Evolutionary conservation across 1,140 invertebrate species (phyloP).

Genomic region (Pemphigus obesinymphae): DNA sequence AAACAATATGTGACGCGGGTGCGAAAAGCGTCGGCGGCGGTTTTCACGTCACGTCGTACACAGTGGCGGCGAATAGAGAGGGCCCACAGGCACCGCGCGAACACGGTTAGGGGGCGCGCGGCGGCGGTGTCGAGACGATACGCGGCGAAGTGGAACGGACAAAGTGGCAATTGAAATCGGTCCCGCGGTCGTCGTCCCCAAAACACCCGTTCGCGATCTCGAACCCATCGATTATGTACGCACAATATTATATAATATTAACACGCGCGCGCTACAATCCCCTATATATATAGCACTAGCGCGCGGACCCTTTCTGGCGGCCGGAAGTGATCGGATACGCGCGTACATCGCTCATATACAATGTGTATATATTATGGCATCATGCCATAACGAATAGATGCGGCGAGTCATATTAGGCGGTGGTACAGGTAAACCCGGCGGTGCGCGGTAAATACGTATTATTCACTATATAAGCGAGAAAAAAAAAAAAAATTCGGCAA

Average conservation of each 20-base stretch:
- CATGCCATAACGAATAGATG: too few species aligned
- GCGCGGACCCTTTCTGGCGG: too few species aligned
- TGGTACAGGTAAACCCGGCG: too few species aligned
- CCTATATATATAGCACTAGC: neutral
- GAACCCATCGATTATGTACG: neutral
- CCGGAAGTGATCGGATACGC: too few species aligned
- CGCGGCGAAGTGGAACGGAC: neutral
- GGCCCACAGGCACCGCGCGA: neutral
- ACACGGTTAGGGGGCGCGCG: neutral
- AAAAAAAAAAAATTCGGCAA: too few species aligned
- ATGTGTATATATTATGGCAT: too few species aligned
- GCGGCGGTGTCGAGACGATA: neutral
- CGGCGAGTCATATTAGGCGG: too few species aligned
- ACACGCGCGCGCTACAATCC: slow-evolving; percentile 1
- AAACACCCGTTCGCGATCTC: neutral
- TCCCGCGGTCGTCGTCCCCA: neutral
- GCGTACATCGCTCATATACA: too few species aligned
- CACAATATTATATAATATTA: neutral
- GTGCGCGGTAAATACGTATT: too few species aligned
- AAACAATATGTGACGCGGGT: slow-evolving; percentile 34
- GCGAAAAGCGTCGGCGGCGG: neutral
- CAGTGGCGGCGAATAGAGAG: neutral
- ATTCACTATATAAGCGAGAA: too few species aligned
- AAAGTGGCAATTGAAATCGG: slow-evolving; percentile 22
- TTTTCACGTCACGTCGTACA: neutral